Conservation (phyloP, 2,888 invertebrate genomes). For the Globia sparganii region DNA sequence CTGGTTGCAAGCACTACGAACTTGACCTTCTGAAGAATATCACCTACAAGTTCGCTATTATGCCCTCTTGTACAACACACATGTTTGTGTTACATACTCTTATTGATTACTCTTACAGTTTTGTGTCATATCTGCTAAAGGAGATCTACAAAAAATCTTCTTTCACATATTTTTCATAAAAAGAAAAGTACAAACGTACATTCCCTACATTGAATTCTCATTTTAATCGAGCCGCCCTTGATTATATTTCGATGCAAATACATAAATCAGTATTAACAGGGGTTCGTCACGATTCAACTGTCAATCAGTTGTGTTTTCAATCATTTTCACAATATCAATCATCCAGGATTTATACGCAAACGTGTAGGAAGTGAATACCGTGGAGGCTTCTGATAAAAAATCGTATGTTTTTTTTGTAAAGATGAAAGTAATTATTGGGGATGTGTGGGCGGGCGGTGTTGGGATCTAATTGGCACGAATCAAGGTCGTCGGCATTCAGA, state of each 20-base stretch:
- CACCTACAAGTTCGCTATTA: too few relatives aligned
- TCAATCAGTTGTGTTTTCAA: constrained; percentile 64
- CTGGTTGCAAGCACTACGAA: too few relatives aligned
- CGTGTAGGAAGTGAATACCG: constrained; percentile 13
- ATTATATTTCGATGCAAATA: constrained; percentile 52
- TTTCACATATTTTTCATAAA: background rate
- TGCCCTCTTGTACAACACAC: background rate
- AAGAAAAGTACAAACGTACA: background rate
- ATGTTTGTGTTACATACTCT: background rate
- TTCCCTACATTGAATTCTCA: background rate
- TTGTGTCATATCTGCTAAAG: background rate
- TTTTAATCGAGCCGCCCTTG: constrained; percentile 30
- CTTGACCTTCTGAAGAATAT: too few relatives aligned
- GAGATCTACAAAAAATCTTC: background rate
- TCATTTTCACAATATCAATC: constrained; percentile 62
- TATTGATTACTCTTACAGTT: background rate
- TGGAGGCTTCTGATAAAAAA: constrained; percentile 20
- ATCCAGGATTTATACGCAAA: constrained; percentile 45
- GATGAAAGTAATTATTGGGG: constrained; percentile 36
- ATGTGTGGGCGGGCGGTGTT: constrained; percentile 15
- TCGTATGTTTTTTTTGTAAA: constrained; percentile 8
- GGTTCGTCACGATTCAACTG: constrained; percentile 58
- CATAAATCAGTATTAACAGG: constrained; percentile 61
- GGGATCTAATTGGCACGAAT: constrained; percentile 16
- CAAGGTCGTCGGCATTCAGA: constrained; percentile 1